Evolutionary conservation across 2,888 invertebrate genomes (phyloP).

Genomic region (Limulus polyphemus): DNA sequence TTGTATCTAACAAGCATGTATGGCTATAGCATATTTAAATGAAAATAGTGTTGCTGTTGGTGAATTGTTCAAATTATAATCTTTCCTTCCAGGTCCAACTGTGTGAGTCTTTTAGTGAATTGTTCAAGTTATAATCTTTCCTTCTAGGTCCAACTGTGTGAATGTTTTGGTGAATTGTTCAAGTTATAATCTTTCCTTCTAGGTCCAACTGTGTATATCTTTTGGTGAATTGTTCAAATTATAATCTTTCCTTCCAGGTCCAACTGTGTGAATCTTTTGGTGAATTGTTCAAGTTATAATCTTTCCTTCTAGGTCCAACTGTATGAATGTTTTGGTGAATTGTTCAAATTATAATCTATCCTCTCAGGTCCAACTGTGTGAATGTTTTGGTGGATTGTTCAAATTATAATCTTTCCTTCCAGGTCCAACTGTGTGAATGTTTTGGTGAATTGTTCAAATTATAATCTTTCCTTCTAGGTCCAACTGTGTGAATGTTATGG

Average conservation of each 20-base stretch:
- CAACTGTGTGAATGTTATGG: slow-evolving; percentile 32
- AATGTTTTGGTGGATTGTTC: slow-evolving; percentile 9
- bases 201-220: slow-evolving; percentile 40
- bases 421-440: slow-evolving; percentile 40
- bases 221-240: too few species aligned
- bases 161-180: slow-evolving; percentile 10
- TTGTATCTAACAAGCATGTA: too few species aligned
- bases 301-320: neutral
- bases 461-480: slow-evolving; percentile 35
- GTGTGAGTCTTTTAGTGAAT: too few species aligned
- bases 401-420: slow-evolving; percentile 14
- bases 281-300: too few species aligned
- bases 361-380: slow-evolving; percentile 40
- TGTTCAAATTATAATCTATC: slow-evolving; percentile 8
- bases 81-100: too few species aligned
- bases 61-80: too few species aligned
- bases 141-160: neutral
- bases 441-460: slow-evolving; percentile 10
- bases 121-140: too few species aligned
- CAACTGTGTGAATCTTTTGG: too few species aligned
- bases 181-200: slow-evolving; percentile 14
- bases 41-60: too few species aligned
- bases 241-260: too few species aligned
- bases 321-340: slow-evolving; percentile 9
- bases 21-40: too few species aligned